These are phyloP conservation scores for Aphyosemion australe DNA, from an alignment of 2,113 vertebrate species.

Conservation along the genomic window DNA sequence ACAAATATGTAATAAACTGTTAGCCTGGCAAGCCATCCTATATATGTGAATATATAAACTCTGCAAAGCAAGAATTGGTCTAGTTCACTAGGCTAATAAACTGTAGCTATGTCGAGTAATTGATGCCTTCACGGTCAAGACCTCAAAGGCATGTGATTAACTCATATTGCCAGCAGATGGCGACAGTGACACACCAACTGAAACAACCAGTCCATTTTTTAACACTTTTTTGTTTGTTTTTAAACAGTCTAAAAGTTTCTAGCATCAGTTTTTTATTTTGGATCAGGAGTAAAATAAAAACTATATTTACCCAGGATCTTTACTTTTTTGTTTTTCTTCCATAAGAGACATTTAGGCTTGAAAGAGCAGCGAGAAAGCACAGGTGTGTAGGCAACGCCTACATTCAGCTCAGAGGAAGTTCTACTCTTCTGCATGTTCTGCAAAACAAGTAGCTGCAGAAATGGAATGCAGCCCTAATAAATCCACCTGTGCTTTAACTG, in stretches of 20 bases:
- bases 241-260: too few species aligned
- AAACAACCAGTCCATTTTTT: background rate
- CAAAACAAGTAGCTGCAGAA: background rate
- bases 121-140: slow-evolving; percentile 2
- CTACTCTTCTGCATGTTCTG: background rate
- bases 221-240: too few species aligned
- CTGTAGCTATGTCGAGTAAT: too few species aligned
- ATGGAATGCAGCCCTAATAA: background rate
- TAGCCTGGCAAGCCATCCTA: too few species aligned
- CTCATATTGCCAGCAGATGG: slow-evolving; percentile 53
- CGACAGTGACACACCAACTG: slow-evolving; percentile 25
- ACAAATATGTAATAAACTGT: background rate
- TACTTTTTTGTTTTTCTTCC: background rate
- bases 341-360: background rate
- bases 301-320: too few species aligned
- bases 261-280: too few species aligned
- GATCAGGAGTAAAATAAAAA: too few species aligned
- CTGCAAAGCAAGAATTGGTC: too few species aligned
- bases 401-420: background rate
- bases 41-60: too few species aligned
- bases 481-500: background rate
- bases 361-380: background rate
- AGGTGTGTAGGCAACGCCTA: background rate
- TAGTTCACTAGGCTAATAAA: too few species aligned
- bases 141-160: background rate